phyloP scores from a whole-genome alignment of 2,113 vertebrate genomes.

The Prionailurus viverrinus region DNA sequence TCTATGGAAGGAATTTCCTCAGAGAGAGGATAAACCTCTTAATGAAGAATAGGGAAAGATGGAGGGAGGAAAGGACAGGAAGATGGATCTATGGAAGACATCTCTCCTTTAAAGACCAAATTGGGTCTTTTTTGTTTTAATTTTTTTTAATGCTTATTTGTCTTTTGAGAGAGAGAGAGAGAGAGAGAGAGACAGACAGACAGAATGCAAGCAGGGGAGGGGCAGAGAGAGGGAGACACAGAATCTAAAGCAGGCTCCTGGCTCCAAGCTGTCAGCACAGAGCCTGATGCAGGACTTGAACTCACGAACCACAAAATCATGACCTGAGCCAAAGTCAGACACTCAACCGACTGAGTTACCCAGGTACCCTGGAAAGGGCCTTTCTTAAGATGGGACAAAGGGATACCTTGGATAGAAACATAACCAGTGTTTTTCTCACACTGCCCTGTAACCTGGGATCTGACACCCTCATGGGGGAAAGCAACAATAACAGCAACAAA shows the following conservation, averaged over 20 bases:
- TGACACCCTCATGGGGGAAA: background rate
- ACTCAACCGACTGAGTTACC: no score
- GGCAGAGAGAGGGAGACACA: no score
- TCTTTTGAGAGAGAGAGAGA: no score
- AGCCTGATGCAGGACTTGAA: no score
- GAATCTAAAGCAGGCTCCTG: no score
- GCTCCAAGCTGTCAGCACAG: no score
- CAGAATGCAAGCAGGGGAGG: no score
- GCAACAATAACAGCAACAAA: background rate
- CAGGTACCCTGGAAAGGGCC: background rate
- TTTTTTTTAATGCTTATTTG: no score
- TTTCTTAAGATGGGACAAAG: background rate
- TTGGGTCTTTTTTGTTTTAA: background rate
- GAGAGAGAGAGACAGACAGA: no score
- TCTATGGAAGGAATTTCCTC: background rate
- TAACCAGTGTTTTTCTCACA: background rate
- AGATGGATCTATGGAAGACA: background rate
- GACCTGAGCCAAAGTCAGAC: no score
- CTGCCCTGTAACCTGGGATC: background rate
- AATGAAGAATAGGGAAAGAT: no score
- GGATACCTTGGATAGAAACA: background rate
- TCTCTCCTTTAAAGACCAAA: background rate
- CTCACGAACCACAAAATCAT: no score
- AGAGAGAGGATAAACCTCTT: background rate
- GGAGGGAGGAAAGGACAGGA: background rate